Evolutionary conservation across 1,140 invertebrate species (phyloP).

Genomic region (Dendrolimus kikuchii): DNA sequence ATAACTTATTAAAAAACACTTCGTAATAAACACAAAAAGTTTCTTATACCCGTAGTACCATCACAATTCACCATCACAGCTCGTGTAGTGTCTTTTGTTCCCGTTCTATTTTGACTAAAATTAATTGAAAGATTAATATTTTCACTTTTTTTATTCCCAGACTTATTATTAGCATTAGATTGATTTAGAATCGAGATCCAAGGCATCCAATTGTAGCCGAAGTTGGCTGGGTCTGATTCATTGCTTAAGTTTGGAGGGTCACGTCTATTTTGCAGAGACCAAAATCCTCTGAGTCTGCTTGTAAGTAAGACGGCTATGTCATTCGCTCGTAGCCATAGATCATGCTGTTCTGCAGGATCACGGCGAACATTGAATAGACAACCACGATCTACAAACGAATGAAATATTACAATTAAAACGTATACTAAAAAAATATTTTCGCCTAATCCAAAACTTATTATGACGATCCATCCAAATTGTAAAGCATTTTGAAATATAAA

Average conservation of each 20-base stretch:
- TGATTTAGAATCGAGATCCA: conserved; percentile 30
- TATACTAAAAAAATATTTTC: too few relatives aligned
- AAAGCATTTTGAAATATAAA: too few relatives aligned
- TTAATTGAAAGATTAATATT: conserved; percentile 12
- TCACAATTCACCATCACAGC: conserved; percentile 30
- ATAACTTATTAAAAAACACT: conserved; percentile 29
- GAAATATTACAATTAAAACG: not conserved
- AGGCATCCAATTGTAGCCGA: conserved; percentile 45
- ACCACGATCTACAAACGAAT: conserved; percentile 35
- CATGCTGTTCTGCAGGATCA: conserved; percentile 49
- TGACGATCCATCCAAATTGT: too few relatives aligned
- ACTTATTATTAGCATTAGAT: conserved; percentile 7
- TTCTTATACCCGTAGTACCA: conserved; percentile 29
- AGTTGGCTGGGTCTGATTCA: conserved; percentile 41
- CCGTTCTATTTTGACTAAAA: conserved; percentile 11
- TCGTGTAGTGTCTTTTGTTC: conserved; percentile 15
- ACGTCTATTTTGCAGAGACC: conserved; percentile 32
- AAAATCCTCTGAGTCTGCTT: conserved; percentile 37
- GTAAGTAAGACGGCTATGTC: conserved; percentile 39
- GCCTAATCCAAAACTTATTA: too few relatives aligned
- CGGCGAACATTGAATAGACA: conserved; percentile 49
- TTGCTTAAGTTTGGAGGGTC: conserved; percentile 23
- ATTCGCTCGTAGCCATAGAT: conserved; percentile 41
- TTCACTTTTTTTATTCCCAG: conserved; percentile 7
- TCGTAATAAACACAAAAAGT: conserved; percentile 46